Evolutionary conservation across 2,113 vertebrate genomes (phyloP).

Genomic region (Corydoras sp.): DNA sequence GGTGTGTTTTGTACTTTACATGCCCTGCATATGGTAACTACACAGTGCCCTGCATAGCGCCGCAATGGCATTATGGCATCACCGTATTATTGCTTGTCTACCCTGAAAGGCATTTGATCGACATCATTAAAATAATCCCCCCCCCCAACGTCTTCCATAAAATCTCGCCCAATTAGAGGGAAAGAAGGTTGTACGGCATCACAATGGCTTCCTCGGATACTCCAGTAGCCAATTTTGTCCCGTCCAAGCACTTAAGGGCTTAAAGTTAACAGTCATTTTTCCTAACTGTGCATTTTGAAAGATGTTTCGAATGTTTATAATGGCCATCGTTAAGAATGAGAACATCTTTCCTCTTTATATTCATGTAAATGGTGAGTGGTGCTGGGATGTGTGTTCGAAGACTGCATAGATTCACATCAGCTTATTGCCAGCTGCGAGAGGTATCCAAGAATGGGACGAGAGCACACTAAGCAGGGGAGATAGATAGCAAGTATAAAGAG

Average conservation of each 20-base stretch:
- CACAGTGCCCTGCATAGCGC: conserved; percentile 40
- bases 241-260: conserved; percentile 57
- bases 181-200: conserved; percentile 9
- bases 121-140: conserved; percentile 22
- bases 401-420: conserved; percentile 65
- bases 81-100: conserved; percentile 72
- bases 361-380: conserved; percentile 1
- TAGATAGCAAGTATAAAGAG: conserved; percentile 79
- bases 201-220: conserved; percentile 24
- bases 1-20: conserved; percentile 8
- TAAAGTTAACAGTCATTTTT: conserved; percentile 62
- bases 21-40: conserved; percentile 33
- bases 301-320: conserved; percentile 28
- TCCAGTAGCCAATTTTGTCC: conserved; percentile 26
- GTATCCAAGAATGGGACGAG: conserved; percentile 28
- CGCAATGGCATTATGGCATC: conserved; percentile 55
- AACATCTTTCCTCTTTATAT: neutral
- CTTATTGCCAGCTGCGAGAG: conserved; percentile 48
- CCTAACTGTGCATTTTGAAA: conserved; percentile 31
- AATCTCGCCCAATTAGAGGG: conserved; percentile 3
- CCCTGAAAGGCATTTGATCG: conserved; percentile 47
- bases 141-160: conserved; percentile 1
- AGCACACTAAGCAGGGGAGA: conserved; percentile 73
- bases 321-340: conserved; percentile 9
- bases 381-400: conserved; percentile 41